Evolutionary conservation across 2,797 vertebrate species (phyloP).

Genomic region (Sparus aurata): DNA sequence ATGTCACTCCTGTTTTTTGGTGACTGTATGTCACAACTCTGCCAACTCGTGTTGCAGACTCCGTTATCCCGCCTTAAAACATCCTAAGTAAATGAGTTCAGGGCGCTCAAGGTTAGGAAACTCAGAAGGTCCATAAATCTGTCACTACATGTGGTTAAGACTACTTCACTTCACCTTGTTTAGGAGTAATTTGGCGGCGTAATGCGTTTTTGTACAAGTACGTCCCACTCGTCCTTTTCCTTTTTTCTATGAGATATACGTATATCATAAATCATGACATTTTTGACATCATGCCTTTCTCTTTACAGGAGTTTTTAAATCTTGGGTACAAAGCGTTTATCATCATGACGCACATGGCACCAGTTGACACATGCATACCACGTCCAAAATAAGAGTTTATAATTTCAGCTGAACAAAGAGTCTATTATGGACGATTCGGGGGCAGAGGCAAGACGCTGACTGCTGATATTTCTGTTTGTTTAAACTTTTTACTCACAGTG

Average conservation of each 20-base stretch:
- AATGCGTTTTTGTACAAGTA: slow-evolving; percentile 19
- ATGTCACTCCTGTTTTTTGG: slow-evolving; percentile 26
- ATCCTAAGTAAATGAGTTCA: slow-evolving; percentile 25
- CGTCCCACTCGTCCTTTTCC: slow-evolving; percentile 21
- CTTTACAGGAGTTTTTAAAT: slow-evolving; percentile 39
- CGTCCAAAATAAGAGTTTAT: slow-evolving; percentile 79
- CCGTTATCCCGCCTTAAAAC: slow-evolving; percentile 28
- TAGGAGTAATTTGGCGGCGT: slow-evolving; percentile 23
- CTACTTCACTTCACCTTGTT: slow-evolving; percentile 11
- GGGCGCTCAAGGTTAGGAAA: slow-evolving; percentile 20
- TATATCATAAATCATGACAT: neutral
- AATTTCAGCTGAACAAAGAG: slow-evolving; percentile 76
- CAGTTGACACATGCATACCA: slow-evolving; percentile 65
- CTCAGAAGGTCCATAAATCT: slow-evolving; percentile 27
- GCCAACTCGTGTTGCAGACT: slow-evolving; percentile 5
- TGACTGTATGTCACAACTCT: slow-evolving; percentile 4
- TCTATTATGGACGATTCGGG: slow-evolving; percentile 71
- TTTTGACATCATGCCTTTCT: slow-evolving; percentile 4
- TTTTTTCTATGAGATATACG: neutral
- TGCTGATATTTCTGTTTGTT: slow-evolving; percentile 86
- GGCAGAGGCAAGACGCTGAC: slow-evolving; percentile 81
- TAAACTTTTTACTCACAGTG: slow-evolving; percentile 81
- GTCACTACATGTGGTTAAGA: slow-evolving; percentile 8
- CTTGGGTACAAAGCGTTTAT: slow-evolving; percentile 46
- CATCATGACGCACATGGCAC: slow-evolving; percentile 57